A percentile compares a stretch with the other conserved stretches of the same genome.
phyloP scores from a whole-genome alignment of 1,140 invertebrate species.

The Brevipalpus yothersi region DNA sequence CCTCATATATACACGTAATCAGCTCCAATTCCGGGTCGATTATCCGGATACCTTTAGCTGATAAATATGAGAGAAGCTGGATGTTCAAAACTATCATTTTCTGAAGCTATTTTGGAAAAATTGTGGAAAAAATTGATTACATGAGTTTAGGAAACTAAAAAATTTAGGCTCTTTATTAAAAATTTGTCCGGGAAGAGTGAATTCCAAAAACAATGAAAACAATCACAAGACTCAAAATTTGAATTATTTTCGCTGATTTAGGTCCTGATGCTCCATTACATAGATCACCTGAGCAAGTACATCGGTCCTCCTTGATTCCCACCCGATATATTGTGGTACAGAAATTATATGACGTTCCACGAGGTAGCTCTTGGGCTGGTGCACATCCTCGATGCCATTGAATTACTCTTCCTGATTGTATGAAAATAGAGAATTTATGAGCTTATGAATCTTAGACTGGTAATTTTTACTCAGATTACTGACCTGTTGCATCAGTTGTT shows the following conservation, averaged over 20 bases:
- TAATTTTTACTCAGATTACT: background rate
- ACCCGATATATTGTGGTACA: constrained; percentile 4
- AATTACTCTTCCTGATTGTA: background rate
- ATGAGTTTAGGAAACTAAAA: too few relatives aligned
- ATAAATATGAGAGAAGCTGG: too few relatives aligned
- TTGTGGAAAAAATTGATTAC: too few relatives aligned
- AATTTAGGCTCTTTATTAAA: too few relatives aligned
- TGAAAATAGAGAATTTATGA: background rate
- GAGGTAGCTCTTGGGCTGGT: background rate
- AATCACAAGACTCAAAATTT: too few relatives aligned
- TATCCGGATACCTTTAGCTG: too few relatives aligned
- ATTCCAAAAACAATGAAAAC: too few relatives aligned
- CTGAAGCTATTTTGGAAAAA: too few relatives aligned
- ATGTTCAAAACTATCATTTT: too few relatives aligned
- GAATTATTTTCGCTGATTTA: background rate
- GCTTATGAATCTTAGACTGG: background rate
- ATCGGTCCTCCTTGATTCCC: constrained; percentile 4
- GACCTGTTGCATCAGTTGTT: constrained; percentile 8
- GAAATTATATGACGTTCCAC: background rate
- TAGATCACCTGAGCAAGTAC: constrained; percentile 4
- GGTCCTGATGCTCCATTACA: constrained; percentile 1
- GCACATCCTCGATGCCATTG: constrained; percentile 7
- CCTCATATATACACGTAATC: too few relatives aligned
- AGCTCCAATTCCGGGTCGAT: too few relatives aligned
- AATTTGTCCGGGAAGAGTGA: too few relatives aligned